phyloP scores from a whole-genome alignment of 2,888 invertebrate species.

The Chrysolina oricalcia region DNA sequence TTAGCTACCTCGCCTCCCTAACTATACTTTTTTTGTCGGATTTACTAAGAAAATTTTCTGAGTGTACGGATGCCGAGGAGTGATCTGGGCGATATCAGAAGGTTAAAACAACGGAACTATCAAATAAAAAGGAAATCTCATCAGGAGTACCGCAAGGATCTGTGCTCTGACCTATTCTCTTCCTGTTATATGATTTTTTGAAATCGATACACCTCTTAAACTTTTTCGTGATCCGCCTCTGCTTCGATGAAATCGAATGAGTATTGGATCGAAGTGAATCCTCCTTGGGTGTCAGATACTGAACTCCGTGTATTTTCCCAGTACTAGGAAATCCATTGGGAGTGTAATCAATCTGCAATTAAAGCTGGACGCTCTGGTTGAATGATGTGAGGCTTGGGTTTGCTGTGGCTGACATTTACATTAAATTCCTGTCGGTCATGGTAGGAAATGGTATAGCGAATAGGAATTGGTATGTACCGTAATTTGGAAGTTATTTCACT shows the following conservation, averaged over 20 bases:
- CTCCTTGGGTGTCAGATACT: conserved; percentile 33
- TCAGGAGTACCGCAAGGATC: no score
- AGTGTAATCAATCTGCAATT: conserved; percentile 36
- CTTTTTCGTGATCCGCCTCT: conserved; percentile 14
- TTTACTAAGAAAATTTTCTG: no score
- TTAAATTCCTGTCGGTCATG: conserved; percentile 22
- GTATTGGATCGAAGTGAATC: conserved; percentile 29
- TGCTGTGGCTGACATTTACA: conserved; percentile 11
- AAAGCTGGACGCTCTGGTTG: conserved; percentile 31
- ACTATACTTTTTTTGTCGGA: no score
- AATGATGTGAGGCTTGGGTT: conserved; percentile 10
- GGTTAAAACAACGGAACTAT: no score
- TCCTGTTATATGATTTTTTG: no score
- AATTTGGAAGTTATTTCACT: conserved; percentile 5
- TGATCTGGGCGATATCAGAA: no score
- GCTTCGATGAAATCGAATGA: neutral
- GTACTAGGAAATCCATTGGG: conserved; percentile 38
- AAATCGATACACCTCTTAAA: neutral
- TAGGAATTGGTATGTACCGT: conserved; percentile 12
- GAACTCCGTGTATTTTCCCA: conserved; percentile 31
- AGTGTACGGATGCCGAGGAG: no score
- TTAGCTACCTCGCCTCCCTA: no score
- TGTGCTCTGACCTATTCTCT: no score
- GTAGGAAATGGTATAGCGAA: conserved; percentile 1
- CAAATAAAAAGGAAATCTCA: no score